A percentile compares a stretch with the other conserved stretches of the same genome.
phyloP scores from a whole-genome alignment of 92 coral and sea anemone genomes.

The Umimayanthus chanpuru region DNA sequence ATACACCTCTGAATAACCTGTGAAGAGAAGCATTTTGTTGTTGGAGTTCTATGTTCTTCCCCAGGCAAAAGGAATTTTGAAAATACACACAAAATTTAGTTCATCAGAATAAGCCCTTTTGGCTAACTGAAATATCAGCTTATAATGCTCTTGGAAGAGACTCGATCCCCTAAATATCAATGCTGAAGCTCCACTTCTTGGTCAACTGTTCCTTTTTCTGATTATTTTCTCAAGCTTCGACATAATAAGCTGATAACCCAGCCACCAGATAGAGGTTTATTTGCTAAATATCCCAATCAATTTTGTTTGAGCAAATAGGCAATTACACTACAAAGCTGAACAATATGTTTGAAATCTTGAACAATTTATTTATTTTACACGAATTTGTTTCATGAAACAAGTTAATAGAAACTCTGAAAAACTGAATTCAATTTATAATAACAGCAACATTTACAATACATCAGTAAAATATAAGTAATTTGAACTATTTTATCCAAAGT shows the following conservation, averaged over 20 bases:
- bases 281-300: background rate
- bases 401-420: background rate
- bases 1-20: background rate
- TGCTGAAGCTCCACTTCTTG: background rate
- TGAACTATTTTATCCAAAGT: too few relatives aligned
- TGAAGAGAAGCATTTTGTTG: background rate
- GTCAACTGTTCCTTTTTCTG: background rate
- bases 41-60: background rate
- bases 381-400: background rate
- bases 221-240: too few relatives aligned
- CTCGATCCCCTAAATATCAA: background rate
- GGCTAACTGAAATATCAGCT: slow-evolving; percentile 1
- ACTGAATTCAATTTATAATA: background rate
- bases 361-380: background rate
- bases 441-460: background rate
- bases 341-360: background rate
- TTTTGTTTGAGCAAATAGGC: slow-evolving; percentile 2
- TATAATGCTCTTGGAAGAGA: background rate
- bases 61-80: background rate
- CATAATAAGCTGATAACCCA: too few relatives aligned
- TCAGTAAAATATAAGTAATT: background rate
- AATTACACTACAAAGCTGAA: background rate
- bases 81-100: background rate
- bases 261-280: too few relatives aligned
- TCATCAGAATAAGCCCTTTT: background rate